Conservation (phyloP, 2,113 vertebrate genomes). For the Pterophyllum scalare region DNA sequence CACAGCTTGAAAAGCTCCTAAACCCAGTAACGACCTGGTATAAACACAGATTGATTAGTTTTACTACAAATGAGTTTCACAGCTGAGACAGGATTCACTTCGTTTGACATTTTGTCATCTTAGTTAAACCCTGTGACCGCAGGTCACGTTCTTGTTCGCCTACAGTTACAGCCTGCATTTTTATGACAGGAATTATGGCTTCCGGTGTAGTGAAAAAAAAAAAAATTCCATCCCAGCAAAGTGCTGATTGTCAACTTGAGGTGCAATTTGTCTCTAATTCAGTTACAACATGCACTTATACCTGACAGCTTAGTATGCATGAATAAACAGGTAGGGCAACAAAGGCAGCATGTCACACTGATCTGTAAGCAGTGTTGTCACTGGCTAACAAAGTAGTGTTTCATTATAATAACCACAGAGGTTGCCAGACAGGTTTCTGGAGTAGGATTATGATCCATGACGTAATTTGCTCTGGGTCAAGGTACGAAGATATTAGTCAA, state of each 20-base stretch:
- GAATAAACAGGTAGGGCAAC: neutral
- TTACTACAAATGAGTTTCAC: neutral
- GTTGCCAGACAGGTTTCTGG: neutral
- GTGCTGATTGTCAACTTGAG: neutral
- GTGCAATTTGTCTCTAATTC: neutral
- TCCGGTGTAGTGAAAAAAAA: accelerated
- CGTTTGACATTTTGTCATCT: neutral
- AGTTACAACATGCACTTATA: neutral
- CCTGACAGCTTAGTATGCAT: neutral
- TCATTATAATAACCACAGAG: neutral
- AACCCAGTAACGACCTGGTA: neutral
- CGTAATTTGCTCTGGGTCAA: neutral
- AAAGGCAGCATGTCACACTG: neutral
- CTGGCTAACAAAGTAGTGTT: neutral
- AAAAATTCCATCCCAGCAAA: neutral
- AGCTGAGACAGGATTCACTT: neutral
- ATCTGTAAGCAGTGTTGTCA: neutral
- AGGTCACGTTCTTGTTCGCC: neutral
- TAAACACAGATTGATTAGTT: neutral
- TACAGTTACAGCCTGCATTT: neutral
- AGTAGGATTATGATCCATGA: conserved; percentile 28
- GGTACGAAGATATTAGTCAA: neutral
- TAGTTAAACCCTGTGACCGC: neutral
- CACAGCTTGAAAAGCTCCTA: neutral
- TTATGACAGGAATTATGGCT: neutral